Base-by-base conservation (phyloP, 2,888 invertebrate species). In the Clunio marinus region DNA sequence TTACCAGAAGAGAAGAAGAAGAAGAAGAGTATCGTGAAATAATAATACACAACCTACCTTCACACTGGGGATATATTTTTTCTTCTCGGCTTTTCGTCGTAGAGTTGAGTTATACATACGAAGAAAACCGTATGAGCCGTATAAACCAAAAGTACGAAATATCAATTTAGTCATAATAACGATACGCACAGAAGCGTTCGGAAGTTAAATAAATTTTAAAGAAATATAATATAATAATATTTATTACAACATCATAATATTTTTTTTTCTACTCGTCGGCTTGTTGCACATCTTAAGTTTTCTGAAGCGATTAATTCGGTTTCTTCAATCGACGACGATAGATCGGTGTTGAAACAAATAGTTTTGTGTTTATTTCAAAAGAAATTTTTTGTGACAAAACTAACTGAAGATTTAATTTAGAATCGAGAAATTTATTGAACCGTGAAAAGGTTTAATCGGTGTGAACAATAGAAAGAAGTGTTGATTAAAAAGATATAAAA, bases 81-180 rank as follows among this genome's bases (percentile, higher is more conserved):
- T 15, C 41, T 22, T 37, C 35, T 62, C 41, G 35, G 37, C 24
- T 37, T 62, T 27, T 62, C 41, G 62, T 62, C n/a, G 32, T 59
- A 32, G 35, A 28, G 63, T 24, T 45, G 25, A 46, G 46, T 63
- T 46, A 63, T 63, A 63, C 63, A 63, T 63, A 63, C 63, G 63
- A 37, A 27, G 13, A 10, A 63, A 41, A 63, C 63, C 63, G 63
- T 46, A 46, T 63, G 63, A 63, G 63, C 46, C 63, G 66, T 66
- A 66, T 66, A 66, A 66, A 66, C 66, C 55, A 66, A 55, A 66
- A 66, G 66, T 66, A 55, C 66, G 55, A 55, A 66, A 55, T 51
- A 66, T 66, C 66, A 63, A 63, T 63, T 63, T 63, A 63, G 63
- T 66, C 66, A 66, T 66, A 66, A 66, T 66, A 66, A 66, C 66